phyloP scores from a whole-genome alignment of 2,113 vertebrate genomes.

The Lota lota region DNA sequence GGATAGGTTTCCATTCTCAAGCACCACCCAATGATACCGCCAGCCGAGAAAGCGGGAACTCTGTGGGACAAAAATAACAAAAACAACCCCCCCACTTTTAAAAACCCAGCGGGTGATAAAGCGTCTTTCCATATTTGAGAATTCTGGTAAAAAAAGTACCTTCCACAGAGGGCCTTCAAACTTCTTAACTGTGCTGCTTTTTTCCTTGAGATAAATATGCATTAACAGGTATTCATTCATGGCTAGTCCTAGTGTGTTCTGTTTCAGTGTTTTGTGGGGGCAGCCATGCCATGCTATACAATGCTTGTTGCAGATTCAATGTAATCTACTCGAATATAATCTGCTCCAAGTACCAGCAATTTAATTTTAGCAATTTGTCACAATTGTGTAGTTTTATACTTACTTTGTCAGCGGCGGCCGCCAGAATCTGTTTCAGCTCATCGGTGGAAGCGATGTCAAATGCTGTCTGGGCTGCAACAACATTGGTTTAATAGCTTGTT shows the following conservation, averaged over 20 bases:
- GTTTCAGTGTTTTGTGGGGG: neutral
- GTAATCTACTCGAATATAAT: no score
- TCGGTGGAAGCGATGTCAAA: conserved; percentile 80
- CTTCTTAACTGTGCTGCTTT: conserved; percentile 69
- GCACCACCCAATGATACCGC: conserved; percentile 85
- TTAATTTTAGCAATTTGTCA: no score
- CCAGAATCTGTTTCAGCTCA: conserved; percentile 81
- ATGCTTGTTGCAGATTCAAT: no score
- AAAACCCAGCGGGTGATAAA: neutral
- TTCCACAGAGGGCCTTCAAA: conserved; percentile 90
- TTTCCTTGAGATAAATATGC: conserved; percentile 60
- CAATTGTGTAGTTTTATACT: neutral
- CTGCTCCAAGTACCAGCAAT: no score
- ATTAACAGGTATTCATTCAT: neutral
- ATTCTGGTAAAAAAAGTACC: conserved; percentile 59
- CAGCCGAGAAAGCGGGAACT: conserved; percentile 87
- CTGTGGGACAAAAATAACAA: conserved; percentile 55
- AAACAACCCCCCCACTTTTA: neutral
- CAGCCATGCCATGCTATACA: no score
- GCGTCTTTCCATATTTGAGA: neutral
- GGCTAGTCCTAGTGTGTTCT: neutral
- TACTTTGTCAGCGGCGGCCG: conserved; percentile 79
- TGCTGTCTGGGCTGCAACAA: conserved; percentile 81
- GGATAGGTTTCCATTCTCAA: conserved; percentile 86
- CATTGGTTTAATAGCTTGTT: conserved; percentile 13